phyloP scores from a whole-genome alignment of 2,888 invertebrate genomes.

The Cantharis flavilabris region DNA sequence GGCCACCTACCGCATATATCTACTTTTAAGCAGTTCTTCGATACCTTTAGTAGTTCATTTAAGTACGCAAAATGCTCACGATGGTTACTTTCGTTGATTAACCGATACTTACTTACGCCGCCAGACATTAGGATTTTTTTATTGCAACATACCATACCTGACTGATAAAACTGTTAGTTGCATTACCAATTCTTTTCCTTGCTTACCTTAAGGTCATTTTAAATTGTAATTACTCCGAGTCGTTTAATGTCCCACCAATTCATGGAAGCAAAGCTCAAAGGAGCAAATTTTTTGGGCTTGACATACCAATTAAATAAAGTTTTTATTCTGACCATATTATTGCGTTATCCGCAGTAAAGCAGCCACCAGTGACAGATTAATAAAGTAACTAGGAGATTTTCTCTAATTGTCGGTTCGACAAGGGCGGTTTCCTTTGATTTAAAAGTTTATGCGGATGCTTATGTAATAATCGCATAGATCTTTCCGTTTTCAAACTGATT shows the following conservation, averaged over 20 bases:
- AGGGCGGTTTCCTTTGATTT: slow-evolving; percentile 24
- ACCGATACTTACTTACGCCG: slow-evolving; percentile 1
- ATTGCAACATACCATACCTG: background rate
- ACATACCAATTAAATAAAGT: background rate
- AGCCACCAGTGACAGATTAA: background rate
- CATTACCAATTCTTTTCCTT: background rate
- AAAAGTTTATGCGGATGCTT: slow-evolving; percentile 10
- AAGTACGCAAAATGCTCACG: slow-evolving; percentile 13
- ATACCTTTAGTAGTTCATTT: slow-evolving; percentile 16
- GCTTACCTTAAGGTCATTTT: background rate
- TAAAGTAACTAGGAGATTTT: background rate
- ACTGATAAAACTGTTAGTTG: background rate
- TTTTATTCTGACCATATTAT: background rate
- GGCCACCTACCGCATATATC: slow-evolving; percentile 20
- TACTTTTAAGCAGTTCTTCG: slow-evolving; percentile 17
- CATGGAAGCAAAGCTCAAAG: background rate
- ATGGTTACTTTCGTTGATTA: slow-evolving; percentile 3
- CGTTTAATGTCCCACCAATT: background rate
- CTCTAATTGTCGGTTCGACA: slow-evolving; percentile 27
- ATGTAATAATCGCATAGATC: slow-evolving; percentile 15
- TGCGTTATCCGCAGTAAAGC: background rate
- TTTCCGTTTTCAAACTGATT: slow-evolving; percentile 8
- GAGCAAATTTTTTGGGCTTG: background rate
- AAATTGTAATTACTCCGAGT: background rate
- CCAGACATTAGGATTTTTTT: background rate